Evolutionary conservation across 2,888 invertebrate species (phyloP).

Genomic region (Meta bourneti): DNA sequence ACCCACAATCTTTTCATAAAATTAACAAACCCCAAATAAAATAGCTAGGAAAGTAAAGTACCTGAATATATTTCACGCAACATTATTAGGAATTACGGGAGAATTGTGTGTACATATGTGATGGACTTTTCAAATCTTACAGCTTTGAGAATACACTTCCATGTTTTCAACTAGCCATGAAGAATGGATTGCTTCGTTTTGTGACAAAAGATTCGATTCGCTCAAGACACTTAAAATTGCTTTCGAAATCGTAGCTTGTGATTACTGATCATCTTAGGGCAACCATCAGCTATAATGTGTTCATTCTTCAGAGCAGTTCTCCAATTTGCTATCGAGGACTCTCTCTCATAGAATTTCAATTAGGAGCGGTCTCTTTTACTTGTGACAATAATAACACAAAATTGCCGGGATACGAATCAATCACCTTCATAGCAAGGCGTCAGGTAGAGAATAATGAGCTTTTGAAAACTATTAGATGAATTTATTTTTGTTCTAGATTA

Average conservation of each 20-base stretch:
- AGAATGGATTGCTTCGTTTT: neutral
- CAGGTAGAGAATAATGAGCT: neutral
- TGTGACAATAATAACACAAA: neutral
- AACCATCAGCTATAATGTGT: neutral
- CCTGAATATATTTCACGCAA: neutral
- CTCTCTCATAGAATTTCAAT: neutral
- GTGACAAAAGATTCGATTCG: neutral
- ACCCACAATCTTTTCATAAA: too few species aligned
- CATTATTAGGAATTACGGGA: neutral
- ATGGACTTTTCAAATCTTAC: neutral
- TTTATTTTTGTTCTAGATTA: neutral
- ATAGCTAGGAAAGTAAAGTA: neutral
- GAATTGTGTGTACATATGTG: neutral
- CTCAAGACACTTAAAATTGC: neutral
- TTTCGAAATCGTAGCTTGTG: neutral
- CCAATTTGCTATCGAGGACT: neutral
- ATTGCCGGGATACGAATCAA: neutral
- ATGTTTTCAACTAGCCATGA: neutral
- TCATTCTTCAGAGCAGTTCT: neutral
- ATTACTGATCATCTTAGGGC: neutral
- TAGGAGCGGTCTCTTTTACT: neutral
- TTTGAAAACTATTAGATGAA: neutral
- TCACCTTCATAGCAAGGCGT: neutral
- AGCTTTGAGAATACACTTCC: neutral
- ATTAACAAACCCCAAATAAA: neutral